These are phyloP conservation scores for Sebastes matsubarae DNA, from an alignment of 2,797 vertebrate genomes.

Conservation along the genomic window DNA sequence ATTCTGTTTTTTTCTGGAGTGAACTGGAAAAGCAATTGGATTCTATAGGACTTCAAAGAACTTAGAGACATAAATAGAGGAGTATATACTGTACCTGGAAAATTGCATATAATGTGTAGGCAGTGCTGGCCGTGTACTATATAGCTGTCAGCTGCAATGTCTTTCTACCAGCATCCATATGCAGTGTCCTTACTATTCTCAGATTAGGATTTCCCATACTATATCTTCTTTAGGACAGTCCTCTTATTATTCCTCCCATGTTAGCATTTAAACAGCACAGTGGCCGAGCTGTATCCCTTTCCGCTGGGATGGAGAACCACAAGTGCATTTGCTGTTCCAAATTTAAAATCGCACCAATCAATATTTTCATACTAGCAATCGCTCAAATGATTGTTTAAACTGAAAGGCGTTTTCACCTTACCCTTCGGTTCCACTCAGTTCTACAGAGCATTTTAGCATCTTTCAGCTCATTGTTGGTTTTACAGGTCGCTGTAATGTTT, in stretches of 20 bases:
- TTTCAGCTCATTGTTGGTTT: not conserved
- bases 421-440: not conserved
- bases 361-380: not conserved
- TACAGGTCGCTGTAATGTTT: not conserved
- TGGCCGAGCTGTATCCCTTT: not conserved
- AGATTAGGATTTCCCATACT: constrained; percentile 2
- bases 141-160: not conserved
- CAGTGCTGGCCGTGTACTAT: not conserved
- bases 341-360: not conserved
- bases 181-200: not conserved
- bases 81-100: not conserved
- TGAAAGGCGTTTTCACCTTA: not conserved
- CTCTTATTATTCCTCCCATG: not conserved
- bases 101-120: not conserved
- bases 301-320: not conserved
- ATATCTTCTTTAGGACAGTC: not conserved
- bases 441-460: not conserved
- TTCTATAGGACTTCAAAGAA: not conserved
- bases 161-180: not conserved
- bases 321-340: not conserved
- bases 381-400: not conserved
- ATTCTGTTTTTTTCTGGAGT: not conserved
- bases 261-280: not conserved
- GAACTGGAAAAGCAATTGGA: not conserved
- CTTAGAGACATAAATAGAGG: not conserved